A percentile compares a stretch with the other conserved stretches of the same genome.
These are phyloP conservation scores for Anisognathus igniventris DNA, from an alignment of 2,797 vertebrate genomes.

Conservation along the genomic window DNA sequence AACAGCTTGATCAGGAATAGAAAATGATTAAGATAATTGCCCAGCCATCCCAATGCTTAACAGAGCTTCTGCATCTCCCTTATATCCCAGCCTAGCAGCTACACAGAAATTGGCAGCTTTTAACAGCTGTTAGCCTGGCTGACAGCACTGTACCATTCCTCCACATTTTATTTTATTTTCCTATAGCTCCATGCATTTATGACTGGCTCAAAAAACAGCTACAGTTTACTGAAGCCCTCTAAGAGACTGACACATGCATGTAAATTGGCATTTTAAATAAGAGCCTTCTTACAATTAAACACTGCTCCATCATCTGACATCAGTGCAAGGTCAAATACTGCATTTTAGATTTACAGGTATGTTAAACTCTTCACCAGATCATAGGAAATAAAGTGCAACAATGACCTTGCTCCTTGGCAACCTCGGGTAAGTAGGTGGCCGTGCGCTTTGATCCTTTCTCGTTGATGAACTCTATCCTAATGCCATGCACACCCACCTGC, in stretches of 20 bases:
- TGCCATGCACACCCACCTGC: conserved; percentile 99
- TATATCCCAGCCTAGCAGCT: background rate
- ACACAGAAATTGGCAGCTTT: background rate
- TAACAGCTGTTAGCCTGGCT: background rate
- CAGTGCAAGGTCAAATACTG: conserved; percentile 75
- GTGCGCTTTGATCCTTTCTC: conserved; percentile 99
- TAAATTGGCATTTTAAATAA: conserved; percentile 53
- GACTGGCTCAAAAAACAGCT: background rate
- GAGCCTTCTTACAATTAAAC: conserved; percentile 67
- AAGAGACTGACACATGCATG: background rate
- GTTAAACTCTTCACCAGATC: conserved; percentile 73
- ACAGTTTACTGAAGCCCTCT: background rate
- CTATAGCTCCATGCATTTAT: background rate
- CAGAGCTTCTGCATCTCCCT: background rate
- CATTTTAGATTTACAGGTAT: conserved; percentile 62
- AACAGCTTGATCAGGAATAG: background rate
- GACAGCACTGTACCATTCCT: background rate
- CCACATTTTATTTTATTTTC: background rate
- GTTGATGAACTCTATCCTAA: conserved; percentile 99
- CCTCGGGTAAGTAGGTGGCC: conserved; percentile 99
- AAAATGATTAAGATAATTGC: background rate
- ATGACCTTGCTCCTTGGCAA: conserved; percentile 99
- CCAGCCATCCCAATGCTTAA: background rate
- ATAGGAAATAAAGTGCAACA: conserved; percentile 78
- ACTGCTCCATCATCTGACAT: conserved; percentile 71